phyloP scores from a whole-genome alignment of 2,113 vertebrate species.

The Rhynchomys soricoides region DNA sequence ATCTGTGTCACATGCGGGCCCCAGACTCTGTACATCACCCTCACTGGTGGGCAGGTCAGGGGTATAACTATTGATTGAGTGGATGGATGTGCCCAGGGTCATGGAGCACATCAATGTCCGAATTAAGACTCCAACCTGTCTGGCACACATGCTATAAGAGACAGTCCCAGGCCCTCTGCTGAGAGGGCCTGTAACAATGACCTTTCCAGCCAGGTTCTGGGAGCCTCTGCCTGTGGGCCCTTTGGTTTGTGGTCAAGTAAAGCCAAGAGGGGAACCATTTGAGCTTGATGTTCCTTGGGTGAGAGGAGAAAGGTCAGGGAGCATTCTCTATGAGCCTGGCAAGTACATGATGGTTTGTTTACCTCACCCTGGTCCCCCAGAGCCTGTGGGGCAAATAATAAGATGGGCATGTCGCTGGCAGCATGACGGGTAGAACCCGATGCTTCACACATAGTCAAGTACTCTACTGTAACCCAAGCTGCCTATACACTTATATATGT shows the following conservation, averaged over 20 bases:
- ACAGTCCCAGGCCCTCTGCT: neutral
- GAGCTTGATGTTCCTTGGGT: neutral
- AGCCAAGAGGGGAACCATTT: neutral
- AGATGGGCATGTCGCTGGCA: too few relatives aligned
- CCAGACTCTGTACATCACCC: rapidly evolving
- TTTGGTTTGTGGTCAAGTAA: neutral
- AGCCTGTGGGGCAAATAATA: too few relatives aligned
- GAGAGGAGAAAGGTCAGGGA: neutral
- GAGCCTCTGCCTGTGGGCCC: neutral
- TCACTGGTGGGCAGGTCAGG: neutral
- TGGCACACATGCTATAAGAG: neutral
- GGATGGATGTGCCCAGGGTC: neutral
- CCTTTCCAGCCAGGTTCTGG: neutral
- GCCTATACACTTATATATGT: too few relatives aligned
- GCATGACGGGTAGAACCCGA: neutral
- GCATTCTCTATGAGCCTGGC: neutral
- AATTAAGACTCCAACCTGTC: neutral
- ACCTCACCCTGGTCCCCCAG: neutral
- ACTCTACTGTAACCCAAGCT: neutral
- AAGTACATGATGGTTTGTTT: rapidly evolving
- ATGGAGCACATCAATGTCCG: neutral
- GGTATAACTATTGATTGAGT: neutral
- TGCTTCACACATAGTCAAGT: neutral
- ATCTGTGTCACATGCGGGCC: rapidly evolving
- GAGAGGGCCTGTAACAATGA: neutral